Conservation (phyloP, 2,797 vertebrate species). For the Halcyon badia region DNA sequence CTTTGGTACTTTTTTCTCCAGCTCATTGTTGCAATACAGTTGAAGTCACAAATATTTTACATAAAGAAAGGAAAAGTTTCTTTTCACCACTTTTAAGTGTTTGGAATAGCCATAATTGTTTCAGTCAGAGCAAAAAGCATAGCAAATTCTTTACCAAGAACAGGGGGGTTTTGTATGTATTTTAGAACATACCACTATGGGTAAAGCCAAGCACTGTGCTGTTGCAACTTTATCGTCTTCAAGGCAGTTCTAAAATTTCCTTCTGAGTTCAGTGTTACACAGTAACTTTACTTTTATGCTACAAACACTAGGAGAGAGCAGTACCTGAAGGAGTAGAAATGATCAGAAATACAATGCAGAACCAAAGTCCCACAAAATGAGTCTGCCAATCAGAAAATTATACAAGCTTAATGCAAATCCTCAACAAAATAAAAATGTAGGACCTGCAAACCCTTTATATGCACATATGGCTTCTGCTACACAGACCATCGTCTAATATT, state of each 20-base stretch:
- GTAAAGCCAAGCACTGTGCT: background rate
- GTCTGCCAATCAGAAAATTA: background rate
- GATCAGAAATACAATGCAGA: background rate
- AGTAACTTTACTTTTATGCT: background rate
- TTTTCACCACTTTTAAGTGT: background rate
- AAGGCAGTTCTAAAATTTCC: background rate
- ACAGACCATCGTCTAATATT: background rate
- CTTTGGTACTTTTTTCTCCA: background rate
- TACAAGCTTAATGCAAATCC: background rate
- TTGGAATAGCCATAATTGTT: background rate
- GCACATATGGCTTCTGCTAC: background rate
- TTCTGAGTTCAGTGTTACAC: background rate
- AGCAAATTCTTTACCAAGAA: conserved; percentile 6
- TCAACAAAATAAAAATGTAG: background rate
- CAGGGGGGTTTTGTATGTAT: background rate
- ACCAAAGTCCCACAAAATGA: background rate
- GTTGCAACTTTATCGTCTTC: background rate
- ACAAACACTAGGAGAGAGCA: background rate
- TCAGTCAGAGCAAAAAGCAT: background rate
- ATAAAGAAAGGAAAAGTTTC: background rate
- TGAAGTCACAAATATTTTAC: background rate
- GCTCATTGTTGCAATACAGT: background rate
- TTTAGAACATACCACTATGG: background rate
- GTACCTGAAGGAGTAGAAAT: background rate
- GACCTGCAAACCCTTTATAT: background rate